phyloP scores from a whole-genome alignment of 2,113 vertebrate genomes.

The Otolemur garnettii region DNA sequence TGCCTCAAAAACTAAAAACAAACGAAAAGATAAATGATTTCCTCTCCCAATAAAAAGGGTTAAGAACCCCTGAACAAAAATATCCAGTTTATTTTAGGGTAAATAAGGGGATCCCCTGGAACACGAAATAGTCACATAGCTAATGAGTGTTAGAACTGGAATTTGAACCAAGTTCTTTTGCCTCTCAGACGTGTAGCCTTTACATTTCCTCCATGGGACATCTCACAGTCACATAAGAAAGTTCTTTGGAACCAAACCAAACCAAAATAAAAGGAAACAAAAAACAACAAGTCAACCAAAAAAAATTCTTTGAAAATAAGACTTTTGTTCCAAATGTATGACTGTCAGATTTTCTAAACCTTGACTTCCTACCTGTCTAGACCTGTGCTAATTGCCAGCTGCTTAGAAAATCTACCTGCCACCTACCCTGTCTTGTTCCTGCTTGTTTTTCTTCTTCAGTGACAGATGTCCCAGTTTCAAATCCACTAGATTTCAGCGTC shows the following conservation, averaged over 20 bases:
- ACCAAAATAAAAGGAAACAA: background rate
- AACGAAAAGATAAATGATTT: too few species aligned
- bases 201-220: background rate
- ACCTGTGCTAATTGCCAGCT: constrained; percentile 52
- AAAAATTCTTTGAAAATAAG: constrained; percentile 28
- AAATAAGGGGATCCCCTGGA: background rate
- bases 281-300: background rate
- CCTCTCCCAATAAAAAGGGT: background rate
- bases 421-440: constrained; percentile 48
- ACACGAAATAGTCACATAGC: constrained; percentile 33
- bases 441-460: constrained; percentile 72
- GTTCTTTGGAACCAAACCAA: constrained; percentile 41
- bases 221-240: background rate
- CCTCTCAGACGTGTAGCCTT: background rate
- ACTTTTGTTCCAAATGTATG: constrained; percentile 46
- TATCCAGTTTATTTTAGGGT: background rate
- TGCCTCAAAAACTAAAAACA: too few species aligned
- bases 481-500: constrained; percentile 54
- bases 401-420: constrained; percentile 60
- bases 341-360: background rate
- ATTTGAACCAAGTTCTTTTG: background rate
- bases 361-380: constrained; percentile 40
- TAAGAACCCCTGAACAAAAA: background rate
- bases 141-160: background rate
- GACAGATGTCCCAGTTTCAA: constrained; percentile 68